phyloP scores from a whole-genome alignment of 2,888 invertebrate genomes.

The Drosophila neonasuta region DNA sequence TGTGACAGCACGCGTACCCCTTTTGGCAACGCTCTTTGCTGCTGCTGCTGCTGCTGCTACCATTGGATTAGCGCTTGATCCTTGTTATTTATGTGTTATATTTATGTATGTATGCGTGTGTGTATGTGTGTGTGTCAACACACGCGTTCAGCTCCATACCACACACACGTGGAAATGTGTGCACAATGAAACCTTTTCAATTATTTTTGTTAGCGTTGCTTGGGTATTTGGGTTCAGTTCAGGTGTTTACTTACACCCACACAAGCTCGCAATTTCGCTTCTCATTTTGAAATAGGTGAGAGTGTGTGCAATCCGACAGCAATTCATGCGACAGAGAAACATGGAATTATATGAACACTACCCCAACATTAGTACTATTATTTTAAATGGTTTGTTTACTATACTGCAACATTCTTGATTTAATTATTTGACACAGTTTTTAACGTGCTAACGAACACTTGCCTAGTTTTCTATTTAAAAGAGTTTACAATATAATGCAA shows the following conservation, averaged over 20 bases:
- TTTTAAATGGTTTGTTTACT: conserved; percentile 8
- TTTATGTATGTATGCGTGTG: conserved; percentile 1
- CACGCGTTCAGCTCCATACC: conserved; percentile 2
- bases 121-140: conserved; percentile 1
- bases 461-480: background rate
- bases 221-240: conserved; percentile 24
- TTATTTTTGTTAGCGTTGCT: conserved; percentile 58
- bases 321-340: conserved; percentile 16
- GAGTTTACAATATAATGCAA: background rate
- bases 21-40: conserved; percentile 43
- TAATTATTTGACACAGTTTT: background rate
- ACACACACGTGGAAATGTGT: conserved; percentile 32
- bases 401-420: background rate
- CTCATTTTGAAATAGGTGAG: conserved; percentile 16
- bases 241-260: conserved; percentile 38
- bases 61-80: conserved; percentile 69
- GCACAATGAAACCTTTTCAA: conserved; percentile 71
- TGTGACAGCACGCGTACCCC: conserved; percentile 54
- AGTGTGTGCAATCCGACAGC: conserved; percentile 29
- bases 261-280: conserved; percentile 13
- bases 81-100: conserved; percentile 70
- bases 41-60: conserved; percentile 36
- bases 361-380: background rate
- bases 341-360: conserved; percentile 1
- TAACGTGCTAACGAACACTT: background rate